Evolutionary conservation across 1,140 invertebrate species (phyloP), one percentile per base, ranked within the genome.

Genomic region (Megalonaias nervosa): DNA sequence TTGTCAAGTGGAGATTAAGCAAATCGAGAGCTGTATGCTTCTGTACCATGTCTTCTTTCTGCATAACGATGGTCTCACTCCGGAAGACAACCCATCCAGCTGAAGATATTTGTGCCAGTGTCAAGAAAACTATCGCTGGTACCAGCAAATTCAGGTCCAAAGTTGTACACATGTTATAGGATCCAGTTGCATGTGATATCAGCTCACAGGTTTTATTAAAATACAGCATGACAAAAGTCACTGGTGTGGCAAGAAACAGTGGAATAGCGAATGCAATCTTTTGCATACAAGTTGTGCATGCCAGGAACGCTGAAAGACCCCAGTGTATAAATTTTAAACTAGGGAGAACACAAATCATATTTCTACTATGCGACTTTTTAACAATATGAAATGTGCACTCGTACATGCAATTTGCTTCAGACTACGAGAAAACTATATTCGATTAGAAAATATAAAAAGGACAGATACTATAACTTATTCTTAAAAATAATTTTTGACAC

Each of bases 241-340:
- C 38, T 6, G 81, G 83, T 11, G 75, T 55, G 58, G 80, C 31
- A 4, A 84, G 59, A 14, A 80, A 38, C 0, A 82, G 38, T 17
- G 84, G 85, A 0, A 81, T 12, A 12, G 73, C 76, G 31, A 86
- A 77, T 13, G 81, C 79, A 16, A 71, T 80, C 15, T 60, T 17
- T 48, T 81, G 68, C 68, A 79, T 81, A 68, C 78, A 82, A 71
- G 75, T 81, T 66, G 75, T 78, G 55, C 81, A 83, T 14, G 71
- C 77, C 15, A 83, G 71, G 58, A 83, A 80, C 81, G 55, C 83
- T 56, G 11, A 73, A 57, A 71, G 82, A 85, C 13, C 82, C 77
- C 15, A 65, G 11, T 81, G 9, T 21, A 57, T 66, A 9, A 70
- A 21, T 16, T 66, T 16, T 9, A 83, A 4, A n/a, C 75, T 75